A percentile compares a stretch with the other conserved stretches of the same genome.
phyloP scores from a whole-genome alignment of 2,113 vertebrate species.

The Addax nasomaculatus region DNA sequence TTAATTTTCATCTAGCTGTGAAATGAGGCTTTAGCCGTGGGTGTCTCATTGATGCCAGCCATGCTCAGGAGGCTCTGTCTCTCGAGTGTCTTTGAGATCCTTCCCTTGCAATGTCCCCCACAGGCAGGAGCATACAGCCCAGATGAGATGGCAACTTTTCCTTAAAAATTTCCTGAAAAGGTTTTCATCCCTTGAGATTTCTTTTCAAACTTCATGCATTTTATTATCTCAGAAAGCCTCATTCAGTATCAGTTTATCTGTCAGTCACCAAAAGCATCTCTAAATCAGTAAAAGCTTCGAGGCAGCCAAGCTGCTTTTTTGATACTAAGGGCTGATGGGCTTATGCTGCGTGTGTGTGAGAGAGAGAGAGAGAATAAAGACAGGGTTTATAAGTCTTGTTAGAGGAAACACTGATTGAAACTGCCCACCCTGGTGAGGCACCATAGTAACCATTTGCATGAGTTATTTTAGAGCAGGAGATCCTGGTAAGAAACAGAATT shows the following conservation, averaged over 20 bases:
- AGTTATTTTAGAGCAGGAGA: not conserved
- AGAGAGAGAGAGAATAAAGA: not conserved
- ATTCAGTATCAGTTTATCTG: not conserved
- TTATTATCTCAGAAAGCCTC: not conserved
- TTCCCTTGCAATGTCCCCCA: not conserved
- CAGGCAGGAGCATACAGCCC: not conserved
- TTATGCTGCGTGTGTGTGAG: not conserved
- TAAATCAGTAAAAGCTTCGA: not conserved
- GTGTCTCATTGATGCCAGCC: slow-evolving; percentile 12
- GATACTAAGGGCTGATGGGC: not conserved
- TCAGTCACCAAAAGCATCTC: not conserved
- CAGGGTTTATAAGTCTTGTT: not conserved
- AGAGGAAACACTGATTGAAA: not conserved
- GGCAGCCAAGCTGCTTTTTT: not conserved
- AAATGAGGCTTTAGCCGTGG: slow-evolving; percentile 23
- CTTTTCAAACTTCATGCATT: not conserved
- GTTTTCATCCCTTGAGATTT: not conserved
- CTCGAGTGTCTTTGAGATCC: not conserved
- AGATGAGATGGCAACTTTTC: not conserved
- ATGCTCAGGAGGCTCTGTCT: not conserved
- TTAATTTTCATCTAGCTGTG: slow-evolving; percentile 62
- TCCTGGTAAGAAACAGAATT: not conserved
- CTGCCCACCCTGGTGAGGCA: not conserved
- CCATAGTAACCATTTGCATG: not conserved
- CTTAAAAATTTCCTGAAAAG: not conserved